Conservation (phyloP, 2,113 vertebrate genomes). For the Forbesichthys agassizii region DNA sequence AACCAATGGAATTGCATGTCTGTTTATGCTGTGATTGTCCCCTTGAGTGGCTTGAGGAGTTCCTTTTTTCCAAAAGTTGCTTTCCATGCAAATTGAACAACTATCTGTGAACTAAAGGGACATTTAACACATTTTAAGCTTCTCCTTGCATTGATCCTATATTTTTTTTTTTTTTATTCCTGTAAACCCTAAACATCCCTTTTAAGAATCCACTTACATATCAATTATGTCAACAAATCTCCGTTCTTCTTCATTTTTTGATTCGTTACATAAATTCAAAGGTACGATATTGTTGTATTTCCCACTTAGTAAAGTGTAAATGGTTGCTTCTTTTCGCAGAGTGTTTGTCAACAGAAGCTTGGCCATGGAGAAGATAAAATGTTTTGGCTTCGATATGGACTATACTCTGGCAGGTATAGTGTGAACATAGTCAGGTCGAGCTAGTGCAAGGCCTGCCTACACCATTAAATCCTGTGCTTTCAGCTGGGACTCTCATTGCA, state of each 20-base stretch:
- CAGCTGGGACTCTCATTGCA: not conserved
- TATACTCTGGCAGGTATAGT: conserved; percentile 91
- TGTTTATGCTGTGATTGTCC: conserved; percentile 25
- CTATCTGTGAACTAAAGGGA: not conserved
- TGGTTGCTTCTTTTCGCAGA: conserved; percentile 72
- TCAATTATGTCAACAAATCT: not conserved
- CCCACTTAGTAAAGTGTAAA: not conserved
- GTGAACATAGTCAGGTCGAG: not conserved
- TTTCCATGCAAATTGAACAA: not conserved
- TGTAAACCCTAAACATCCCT: not conserved
- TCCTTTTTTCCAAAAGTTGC: not conserved
- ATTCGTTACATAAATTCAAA: not conserved
- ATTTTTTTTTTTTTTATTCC: no score
- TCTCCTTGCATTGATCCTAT: no score
- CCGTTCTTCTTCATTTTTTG: conserved; percentile 1
- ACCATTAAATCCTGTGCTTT: no score
- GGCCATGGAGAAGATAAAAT: conserved; percentile 99
- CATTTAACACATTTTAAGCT: no score
- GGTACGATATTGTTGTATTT: no score
- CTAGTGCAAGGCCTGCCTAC: no score
- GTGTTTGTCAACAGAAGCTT: conserved; percentile 98
- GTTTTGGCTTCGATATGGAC: conserved; percentile 99
- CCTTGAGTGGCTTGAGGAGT: not conserved
- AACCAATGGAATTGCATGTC: conserved; percentile 25
- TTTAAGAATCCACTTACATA: not conserved